These are phyloP conservation scores for Mayetiola destructor DNA, from an alignment of 2,888 invertebrate genomes.

Conservation along the genomic window DNA sequence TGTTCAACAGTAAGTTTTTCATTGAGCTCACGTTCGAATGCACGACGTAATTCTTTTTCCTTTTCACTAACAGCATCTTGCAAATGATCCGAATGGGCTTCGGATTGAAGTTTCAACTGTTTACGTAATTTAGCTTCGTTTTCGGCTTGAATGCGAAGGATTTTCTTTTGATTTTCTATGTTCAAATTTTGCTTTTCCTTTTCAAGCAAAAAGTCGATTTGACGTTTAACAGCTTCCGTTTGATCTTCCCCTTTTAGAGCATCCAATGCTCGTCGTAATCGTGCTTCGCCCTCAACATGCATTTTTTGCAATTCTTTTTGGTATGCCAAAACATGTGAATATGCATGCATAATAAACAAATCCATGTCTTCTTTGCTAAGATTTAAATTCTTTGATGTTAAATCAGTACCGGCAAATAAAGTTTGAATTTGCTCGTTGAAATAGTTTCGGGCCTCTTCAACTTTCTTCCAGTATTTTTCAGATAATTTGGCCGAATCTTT, in stretches of 20 bases:
- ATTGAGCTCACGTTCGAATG: constrained; percentile 43
- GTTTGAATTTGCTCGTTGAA: constrained; percentile 51
- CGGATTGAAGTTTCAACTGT: constrained; percentile 70
- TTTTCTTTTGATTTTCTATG: constrained; percentile 52
- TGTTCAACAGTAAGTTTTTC: constrained; percentile 54
- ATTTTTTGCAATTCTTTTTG: constrained; percentile 62
- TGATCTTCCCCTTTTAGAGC: constrained; percentile 43
- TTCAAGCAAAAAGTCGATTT: constrained; percentile 55
- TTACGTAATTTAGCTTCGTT: constrained; percentile 58
- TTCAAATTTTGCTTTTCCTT: constrained; percentile 51
- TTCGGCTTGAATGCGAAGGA: constrained; percentile 47
- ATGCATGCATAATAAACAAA: constrained; percentile 63
- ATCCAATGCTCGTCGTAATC: constrained; percentile 49
- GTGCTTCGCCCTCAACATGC: constrained; percentile 48
- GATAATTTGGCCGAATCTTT: constrained; percentile 45
- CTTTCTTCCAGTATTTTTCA: constrained; percentile 55
- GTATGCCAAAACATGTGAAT: constrained; percentile 57
- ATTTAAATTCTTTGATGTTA: constrained; percentile 48
- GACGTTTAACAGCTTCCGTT: constrained; percentile 36
- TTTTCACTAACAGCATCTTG: constrained; percentile 49
- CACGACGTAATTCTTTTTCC: constrained; percentile 38
- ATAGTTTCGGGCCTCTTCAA: constrained; percentile 42
- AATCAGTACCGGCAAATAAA: constrained; percentile 56
- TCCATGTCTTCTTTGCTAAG: constrained; percentile 51
- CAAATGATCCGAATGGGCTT: constrained; percentile 71